A percentile compares a stretch with the other conserved stretches of the same genome.
Conservation (phyloP, 2,113 vertebrate genomes). For the Bubalus kerabau region DNA sequence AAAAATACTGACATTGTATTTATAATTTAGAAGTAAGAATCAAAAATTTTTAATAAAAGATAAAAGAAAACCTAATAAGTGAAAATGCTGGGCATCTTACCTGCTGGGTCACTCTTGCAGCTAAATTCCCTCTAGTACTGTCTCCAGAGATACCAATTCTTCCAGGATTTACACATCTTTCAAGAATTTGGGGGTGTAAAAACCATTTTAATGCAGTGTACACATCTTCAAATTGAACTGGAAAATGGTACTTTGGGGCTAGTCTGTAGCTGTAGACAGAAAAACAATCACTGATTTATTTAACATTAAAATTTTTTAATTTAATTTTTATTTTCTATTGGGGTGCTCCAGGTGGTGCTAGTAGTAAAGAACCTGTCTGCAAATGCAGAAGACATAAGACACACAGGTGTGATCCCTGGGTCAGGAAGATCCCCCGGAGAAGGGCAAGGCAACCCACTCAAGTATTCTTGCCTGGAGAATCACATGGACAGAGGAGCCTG, state of each 20-base stretch:
- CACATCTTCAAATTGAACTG: constrained; percentile 85
- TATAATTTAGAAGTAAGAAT: not conserved
- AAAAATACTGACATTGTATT: not conserved
- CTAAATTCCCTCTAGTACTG: not conserved
- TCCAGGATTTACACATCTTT: constrained; percentile 71
- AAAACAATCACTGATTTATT: not conserved
- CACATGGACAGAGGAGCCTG: not conserved
- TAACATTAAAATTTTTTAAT: not conserved
- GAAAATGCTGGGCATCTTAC: not conserved
- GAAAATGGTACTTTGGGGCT: constrained; percentile 85
- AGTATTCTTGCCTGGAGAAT: not conserved
- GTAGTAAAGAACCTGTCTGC: not conserved
- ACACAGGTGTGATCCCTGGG: not conserved
- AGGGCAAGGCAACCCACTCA: not conserved
- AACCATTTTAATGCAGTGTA: constrained; percentile 86
- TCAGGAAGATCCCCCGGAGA: not conserved
- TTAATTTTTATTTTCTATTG: not conserved
- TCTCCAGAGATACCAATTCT: not conserved
- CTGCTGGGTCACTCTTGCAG: not conserved
- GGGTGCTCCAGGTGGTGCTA: not conserved
- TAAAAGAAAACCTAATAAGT: not conserved
- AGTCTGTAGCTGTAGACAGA: constrained; percentile 83
- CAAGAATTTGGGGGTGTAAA: constrained; percentile 80
- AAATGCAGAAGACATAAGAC: not conserved
- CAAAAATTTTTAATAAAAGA: not conserved